Percentiles rank a stretch among this genome's conserved stretches.
Evolutionary conservation across 2,888 invertebrate genomes (phyloP).

Genomic region (Altica lythri): DNA sequence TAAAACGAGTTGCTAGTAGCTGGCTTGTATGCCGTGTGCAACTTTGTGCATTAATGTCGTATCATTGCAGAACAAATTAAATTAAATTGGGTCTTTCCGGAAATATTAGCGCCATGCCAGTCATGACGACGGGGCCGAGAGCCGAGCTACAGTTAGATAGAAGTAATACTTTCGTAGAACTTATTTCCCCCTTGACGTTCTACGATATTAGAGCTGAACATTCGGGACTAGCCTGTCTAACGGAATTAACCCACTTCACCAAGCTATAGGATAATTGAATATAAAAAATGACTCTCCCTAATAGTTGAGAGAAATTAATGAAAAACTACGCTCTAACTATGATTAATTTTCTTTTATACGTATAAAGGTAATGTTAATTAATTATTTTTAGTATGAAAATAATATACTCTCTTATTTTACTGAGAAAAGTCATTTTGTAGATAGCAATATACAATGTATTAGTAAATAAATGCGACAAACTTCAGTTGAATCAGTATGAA

Average conservation of each 20-base stretch:
- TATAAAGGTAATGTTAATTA: no score
- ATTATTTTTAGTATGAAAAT: no score
- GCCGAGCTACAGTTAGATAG: not conserved
- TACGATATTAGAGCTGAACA: conserved; percentile 16
- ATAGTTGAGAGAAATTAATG: no score
- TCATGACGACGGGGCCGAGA: conserved; percentile 15
- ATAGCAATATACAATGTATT: no score
- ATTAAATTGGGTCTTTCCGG: conserved; percentile 42
- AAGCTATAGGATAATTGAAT: conserved; percentile 11
- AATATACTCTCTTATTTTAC: no score
- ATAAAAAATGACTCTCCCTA: conserved; percentile 7
- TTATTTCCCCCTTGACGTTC: conserved; percentile 21
- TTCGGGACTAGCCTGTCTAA: conserved; percentile 22
- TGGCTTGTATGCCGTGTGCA: conserved; percentile 18
- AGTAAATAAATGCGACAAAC: no score
- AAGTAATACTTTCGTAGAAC: conserved; percentile 16
- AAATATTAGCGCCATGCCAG: conserved; percentile 31
- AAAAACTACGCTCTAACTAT: no score
- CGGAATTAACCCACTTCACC: conserved; percentile 14
- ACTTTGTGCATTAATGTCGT: conserved; percentile 39
- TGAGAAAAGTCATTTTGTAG: no score
- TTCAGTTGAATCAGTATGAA: no score
- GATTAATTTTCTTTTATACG: no score
- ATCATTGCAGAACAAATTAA: conserved; percentile 42
- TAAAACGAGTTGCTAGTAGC: conserved; percentile 21